A percentile compares a stretch with the other conserved stretches of the same genome.
These are phyloP conservation scores for Bombus soroeensis DNA, from an alignment of 1,140 invertebrate genomes.

Conservation along the genomic window DNA sequence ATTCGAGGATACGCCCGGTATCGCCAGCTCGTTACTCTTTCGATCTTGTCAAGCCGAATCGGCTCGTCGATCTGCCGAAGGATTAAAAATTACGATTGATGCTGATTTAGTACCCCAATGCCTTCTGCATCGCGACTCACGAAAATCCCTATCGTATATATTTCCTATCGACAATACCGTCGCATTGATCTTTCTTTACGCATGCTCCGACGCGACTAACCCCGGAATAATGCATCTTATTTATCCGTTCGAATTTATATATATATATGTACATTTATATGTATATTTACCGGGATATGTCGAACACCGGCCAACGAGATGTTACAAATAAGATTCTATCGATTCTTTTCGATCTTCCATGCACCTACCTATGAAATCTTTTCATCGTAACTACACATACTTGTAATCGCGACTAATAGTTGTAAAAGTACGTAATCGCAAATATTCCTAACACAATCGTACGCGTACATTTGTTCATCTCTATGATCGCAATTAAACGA, in stretches of 20 bases:
- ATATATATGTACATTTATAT: too few relatives aligned
- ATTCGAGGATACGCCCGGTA: conserved; percentile 67
- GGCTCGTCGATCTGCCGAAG: conserved; percentile 66
- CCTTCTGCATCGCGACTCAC: conserved; percentile 42
- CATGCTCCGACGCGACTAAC: conserved; percentile 47
- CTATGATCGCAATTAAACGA: background rate
- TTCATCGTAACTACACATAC: too few relatives aligned
- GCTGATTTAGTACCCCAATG: conserved; percentile 68
- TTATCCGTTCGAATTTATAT: background rate
- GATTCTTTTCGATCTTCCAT: too few relatives aligned
- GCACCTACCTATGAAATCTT: too few relatives aligned
- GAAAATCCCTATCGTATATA: conserved; percentile 62
- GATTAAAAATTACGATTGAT: conserved; percentile 78
- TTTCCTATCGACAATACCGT: conserved; percentile 50
- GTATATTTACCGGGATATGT: too few relatives aligned
- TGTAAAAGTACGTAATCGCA: too few relatives aligned
- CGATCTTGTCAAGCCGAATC: conserved; percentile 55
- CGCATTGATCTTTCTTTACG: conserved; percentile 70
- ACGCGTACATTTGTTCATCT: background rate
- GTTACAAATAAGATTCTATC: background rate
- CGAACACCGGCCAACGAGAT: too few relatives aligned
- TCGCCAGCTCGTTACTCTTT: conserved; percentile 71
- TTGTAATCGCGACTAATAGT: too few relatives aligned
- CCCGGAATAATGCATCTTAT: conserved; percentile 49
- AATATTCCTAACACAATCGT: background rate